Evolutionary conservation across 2,797 vertebrate genomes (phyloP).

Genomic region (Danionella dracula): DNA sequence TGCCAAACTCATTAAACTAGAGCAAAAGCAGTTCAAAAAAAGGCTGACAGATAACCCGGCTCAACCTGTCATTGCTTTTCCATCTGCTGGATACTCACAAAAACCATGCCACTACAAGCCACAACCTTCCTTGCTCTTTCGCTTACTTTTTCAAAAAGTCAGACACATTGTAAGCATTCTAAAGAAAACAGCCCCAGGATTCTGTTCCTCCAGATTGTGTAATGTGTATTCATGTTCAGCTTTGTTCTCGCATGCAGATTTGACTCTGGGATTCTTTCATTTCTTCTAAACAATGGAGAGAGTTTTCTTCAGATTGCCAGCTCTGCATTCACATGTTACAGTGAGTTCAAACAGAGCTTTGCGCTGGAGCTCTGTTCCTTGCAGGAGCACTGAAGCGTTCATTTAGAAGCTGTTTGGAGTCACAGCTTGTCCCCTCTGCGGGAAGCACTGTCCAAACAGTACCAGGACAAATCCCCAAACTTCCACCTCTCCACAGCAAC

Average conservation of each 20-base stretch:
- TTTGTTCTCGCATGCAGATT: background rate
- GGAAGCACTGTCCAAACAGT: slow-evolving; percentile 26
- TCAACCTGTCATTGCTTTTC: background rate
- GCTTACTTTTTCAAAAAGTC: background rate
- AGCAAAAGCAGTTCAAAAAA: background rate
- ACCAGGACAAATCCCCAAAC: slow-evolving; percentile 16
- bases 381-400: background rate
- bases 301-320: slow-evolving; percentile 14
- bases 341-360: background rate
- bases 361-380: background rate
- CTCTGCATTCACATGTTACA: slow-evolving; percentile 11
- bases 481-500: slow-evolving; percentile 36
- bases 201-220: background rate
- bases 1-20: background rate
- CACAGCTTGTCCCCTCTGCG: slow-evolving; percentile 16
- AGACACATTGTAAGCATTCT: background rate
- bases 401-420: slow-evolving; percentile 6
- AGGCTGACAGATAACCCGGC: background rate
- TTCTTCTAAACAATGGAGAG: background rate
- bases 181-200: background rate
- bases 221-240: background rate
- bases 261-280: background rate
- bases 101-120: background rate
- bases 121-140: background rate
- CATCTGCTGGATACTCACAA: background rate